Percentiles rank a stretch among this genome's conserved stretches.
These are phyloP conservation scores for Melanaphis sacchari DNA, from an alignment of 1,140 invertebrate genomes.

Conservation along the genomic window DNA sequence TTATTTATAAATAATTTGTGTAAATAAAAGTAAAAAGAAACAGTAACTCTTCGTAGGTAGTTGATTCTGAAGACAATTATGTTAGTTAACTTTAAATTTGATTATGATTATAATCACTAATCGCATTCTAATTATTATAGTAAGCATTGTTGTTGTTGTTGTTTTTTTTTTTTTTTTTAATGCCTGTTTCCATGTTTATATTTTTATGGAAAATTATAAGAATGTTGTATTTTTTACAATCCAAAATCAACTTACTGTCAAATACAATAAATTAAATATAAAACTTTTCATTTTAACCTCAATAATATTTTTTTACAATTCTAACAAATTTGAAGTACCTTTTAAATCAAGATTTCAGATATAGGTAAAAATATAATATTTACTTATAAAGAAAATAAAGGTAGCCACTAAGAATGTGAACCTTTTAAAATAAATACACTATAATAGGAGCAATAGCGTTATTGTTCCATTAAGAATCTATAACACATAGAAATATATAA, in stretches of 20 bases:
- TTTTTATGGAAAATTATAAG: not conserved
- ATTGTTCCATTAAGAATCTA: not conserved
- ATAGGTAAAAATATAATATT: not conserved
- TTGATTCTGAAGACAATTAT: not conserved
- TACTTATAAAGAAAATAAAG: not conserved
- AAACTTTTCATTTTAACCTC: not conserved
- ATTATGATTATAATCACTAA: not conserved
- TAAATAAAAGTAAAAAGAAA: not conserved
- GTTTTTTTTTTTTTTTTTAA: not conserved
- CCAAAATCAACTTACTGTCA: not conserved
- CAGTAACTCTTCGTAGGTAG: not conserved
- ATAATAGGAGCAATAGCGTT: not conserved
- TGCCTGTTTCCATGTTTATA: not conserved
- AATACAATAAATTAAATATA: not conserved
- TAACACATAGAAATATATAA: not conserved
- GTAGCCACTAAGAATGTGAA: not conserved
- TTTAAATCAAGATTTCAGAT: not conserved
- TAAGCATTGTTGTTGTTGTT: too few species aligned
- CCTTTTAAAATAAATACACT: not conserved
- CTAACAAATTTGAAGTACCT: not conserved
- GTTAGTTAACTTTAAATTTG: not conserved
- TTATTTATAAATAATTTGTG: not conserved
- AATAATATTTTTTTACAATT: not conserved
- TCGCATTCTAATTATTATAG: not conserved
- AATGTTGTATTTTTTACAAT: not conserved